Evolutionary conservation across 2,888 invertebrate genomes (phyloP), one percentile per base, ranked within the genome.

Genomic region (Meiosimyza platycephala): DNA sequence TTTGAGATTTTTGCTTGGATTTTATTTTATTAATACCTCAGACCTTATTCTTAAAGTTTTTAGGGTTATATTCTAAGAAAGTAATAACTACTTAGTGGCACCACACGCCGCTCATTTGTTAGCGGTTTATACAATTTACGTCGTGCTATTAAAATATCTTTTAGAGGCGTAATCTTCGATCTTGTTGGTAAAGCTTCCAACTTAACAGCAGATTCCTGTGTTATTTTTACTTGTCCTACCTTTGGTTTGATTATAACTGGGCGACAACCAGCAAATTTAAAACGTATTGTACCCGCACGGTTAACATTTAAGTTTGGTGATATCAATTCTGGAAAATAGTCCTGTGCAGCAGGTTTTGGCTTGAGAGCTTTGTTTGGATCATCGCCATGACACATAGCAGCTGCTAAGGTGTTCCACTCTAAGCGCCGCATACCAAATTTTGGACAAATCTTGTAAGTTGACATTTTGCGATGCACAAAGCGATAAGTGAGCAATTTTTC

Each of bases 251-350:
- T 73, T 72, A 83, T 78, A 9, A 85, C 80, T 0, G 86, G 87
- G 2, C 86, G 81, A 60, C 86, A 85, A 16, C 86, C 85, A 5
- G 85, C 80, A 67, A 84, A 86, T 75, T 85, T 86, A 51, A 87
- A 86, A n/a, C 85, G 83, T 74, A 87, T 85, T 54, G 76, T 81
- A 28, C 85, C 84, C 0, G 81, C 76, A 67, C 85, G 83, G 72
- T 84, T 84, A 4, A 81, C 74, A 15, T 80, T 75, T 0, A 83
- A 75, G 80, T 85, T 84, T 3, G 83, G 83, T 9, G 76, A 71
- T 50, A 79, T 76, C 6, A 82, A 74, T 1, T 84, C 76, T 0
- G 84, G 85, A 73, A 84, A 84, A 1, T 79, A 76, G 5, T 84
- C 84, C 3, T 74, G 55, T 1, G 83, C 69, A 2, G 77, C 73